Base-by-base conservation (phyloP, 2,797 vertebrate species). In the Tenualosa thibaudeaui region DNA sequence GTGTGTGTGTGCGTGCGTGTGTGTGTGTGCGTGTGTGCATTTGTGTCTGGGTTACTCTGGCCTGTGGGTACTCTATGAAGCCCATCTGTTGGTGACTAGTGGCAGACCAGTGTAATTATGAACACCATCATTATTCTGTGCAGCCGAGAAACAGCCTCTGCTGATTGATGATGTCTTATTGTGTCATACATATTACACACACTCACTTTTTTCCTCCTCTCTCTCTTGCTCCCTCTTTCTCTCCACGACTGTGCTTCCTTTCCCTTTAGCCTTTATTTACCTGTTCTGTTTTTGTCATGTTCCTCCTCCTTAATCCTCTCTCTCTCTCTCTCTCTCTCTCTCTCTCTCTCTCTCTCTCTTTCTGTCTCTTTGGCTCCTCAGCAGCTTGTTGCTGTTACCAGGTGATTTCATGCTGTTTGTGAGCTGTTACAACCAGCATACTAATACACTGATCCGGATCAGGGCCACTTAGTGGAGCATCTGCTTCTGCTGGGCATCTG, bases 391-490 rank as follows among this genome's bases (percentile, higher is more conserved):
- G 71, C 71, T 78, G 71, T 78, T 46, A 78, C 37, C 40, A 24
- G 71, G 43, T 78, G 84, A 84, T 83, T 53, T 83, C 86, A 87
- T 87, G 86, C 82, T 87, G 86, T 83, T 84, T 78, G 40, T 68
- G 84, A 75, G 82, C 84, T 81, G 82, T 85, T 82, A 87, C 86
- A 85, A 82, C 58, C 86, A 87, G 88, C 84, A 87, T 89, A 83
- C 58, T 85, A 60, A 85, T 85, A 13, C 46, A 40, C 54, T 82
- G 86, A 87, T 87, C 84, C 78, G 82, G 83, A 87, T 87, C 82
- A 87, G 84, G 9, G 13, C 49, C 60, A 81, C 85, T 84, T 81
- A 60, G 82, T 71, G 83, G 78, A 82, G 81, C 84, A 87, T 75
- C 82, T 78, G 71, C 71, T 78, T 78, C 19, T 17, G 40, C 37